phyloP scores from a whole-genome alignment of 2,113 vertebrate species.

The Alligator mississippiensis region DNA sequence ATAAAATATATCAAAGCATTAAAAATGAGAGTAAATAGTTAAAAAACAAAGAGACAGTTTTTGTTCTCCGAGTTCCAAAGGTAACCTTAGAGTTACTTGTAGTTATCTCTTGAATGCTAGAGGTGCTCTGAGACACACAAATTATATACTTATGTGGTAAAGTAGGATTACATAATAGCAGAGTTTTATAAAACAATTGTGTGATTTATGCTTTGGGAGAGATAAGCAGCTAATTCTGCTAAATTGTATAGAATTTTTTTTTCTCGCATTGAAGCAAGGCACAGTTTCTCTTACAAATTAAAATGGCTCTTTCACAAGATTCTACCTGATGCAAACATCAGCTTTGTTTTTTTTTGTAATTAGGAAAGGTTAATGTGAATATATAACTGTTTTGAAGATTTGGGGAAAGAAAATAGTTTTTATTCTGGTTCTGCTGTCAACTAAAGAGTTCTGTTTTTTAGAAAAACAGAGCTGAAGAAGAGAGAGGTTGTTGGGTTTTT shows the following conservation, averaged over 20 bases:
- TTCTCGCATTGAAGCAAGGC: not conserved
- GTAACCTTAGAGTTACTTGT: not conserved
- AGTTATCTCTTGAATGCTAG: not conserved
- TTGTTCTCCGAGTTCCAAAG: not conserved
- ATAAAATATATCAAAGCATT: not conserved
- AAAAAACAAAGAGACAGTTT: not conserved
- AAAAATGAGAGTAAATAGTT: not conserved
- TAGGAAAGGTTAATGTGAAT: not conserved
- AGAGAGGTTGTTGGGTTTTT: not conserved
- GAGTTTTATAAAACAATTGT: not conserved
- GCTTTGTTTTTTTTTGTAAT: not conserved
- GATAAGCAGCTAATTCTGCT: not conserved
- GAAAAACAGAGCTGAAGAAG: not conserved
- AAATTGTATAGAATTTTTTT: not conserved
- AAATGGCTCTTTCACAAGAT: not conserved
- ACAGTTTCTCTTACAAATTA: not conserved
- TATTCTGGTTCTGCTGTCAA: not conserved
- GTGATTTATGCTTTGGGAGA: not conserved
- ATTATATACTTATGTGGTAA: rapidly evolving
- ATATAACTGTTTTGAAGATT: not conserved
- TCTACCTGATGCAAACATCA: not conserved
- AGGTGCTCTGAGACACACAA: not conserved
- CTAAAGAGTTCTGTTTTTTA: not conserved
- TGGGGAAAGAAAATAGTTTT: not conserved
- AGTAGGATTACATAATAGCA: not conserved